These are phyloP conservation scores for Lamellibrachia columna DNA, from an alignment of 2,888 invertebrate species.

Conservation along the genomic window DNA sequence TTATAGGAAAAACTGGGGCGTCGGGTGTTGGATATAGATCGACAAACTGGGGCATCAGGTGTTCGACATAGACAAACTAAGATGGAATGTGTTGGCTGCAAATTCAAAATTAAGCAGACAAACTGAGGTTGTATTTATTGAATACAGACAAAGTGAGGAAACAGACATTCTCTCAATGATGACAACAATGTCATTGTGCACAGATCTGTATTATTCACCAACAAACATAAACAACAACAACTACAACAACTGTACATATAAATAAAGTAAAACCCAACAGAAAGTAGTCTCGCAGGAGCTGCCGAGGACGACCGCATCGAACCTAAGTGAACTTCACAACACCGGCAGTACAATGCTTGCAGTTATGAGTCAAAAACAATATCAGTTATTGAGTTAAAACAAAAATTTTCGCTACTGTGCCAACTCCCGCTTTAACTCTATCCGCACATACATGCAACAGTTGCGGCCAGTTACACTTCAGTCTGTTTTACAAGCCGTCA, in stretches of 20 bases:
- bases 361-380: neutral
- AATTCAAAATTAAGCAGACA: too few relatives aligned
- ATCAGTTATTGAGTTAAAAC: too few relatives aligned
- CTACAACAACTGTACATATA: neutral
- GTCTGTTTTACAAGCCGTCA: neutral
- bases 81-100: too few relatives aligned
- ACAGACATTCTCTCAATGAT: neutral
- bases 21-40: too few relatives aligned
- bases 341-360: too few relatives aligned
- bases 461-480: neutral
- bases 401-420: neutral
- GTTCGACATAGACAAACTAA: too few relatives aligned
- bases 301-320: neutral
- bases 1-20: too few relatives aligned
- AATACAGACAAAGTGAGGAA: too few relatives aligned
- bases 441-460: neutral
- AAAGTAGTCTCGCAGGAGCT: constrained; percentile 1
- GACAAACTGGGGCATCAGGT: too few relatives aligned
- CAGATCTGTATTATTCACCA: constrained; percentile 2
- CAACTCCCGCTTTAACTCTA: neutral
- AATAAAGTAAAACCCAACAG: neutral
- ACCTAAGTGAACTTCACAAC: neutral
- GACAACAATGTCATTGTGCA: neutral
- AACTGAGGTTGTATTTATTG: too few relatives aligned
- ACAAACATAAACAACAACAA: constrained; percentile 7